Evolutionary conservation across 1,140 invertebrate genomes (phyloP), one percentile per base, ranked within the genome.

Genomic region (Vanessa atalanta): DNA sequence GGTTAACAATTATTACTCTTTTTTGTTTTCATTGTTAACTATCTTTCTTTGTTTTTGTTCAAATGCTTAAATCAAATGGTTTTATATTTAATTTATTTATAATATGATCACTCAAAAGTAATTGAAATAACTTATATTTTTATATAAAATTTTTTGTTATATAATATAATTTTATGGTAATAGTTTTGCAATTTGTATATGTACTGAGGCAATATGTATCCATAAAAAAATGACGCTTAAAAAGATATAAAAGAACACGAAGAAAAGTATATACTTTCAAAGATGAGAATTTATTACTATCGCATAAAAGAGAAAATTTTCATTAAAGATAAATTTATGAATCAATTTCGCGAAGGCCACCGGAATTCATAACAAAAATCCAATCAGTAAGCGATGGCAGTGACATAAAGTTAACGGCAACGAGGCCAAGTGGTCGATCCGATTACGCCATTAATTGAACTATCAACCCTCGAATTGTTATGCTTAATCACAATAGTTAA

Each of bases 391-490:
- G 57, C 68, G 37, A 13, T 70, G 68, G 55, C 15, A 70, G 57
- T 70, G 68, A 70, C 68, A 70, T 70, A 61, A 70, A 70, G 47
- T 70, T 37, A 70, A 13, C 55, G 15, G 43, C 20, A 69, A 57
- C 47, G 55, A 57, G 68, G 57, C 55, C 68, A 61, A 70, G 68
- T 70, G 43, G 55, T 8, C 68, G 53, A 70, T 47, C 55, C 47
- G 57, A 70, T 70, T 70, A 63, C 47, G 61, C 13, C 68, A 61
- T 48, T 70, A 70, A 70, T 70, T 70, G 68, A 47, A 70, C 68
- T 70, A 70, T 63, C 68, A 26, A 26, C 50, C n/a, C n/a, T 15
- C 4, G 50, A 16, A 53, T 57, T 57, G 13, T 20, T 20, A 23
- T 57, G 16, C 23, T 26, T 14, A 13, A n/a, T 50, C 13, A 50